These are phyloP conservation scores for Lutjanus erythropterus DNA, from an alignment of 2,113 vertebrate species.

Conservation along the genomic window DNA sequence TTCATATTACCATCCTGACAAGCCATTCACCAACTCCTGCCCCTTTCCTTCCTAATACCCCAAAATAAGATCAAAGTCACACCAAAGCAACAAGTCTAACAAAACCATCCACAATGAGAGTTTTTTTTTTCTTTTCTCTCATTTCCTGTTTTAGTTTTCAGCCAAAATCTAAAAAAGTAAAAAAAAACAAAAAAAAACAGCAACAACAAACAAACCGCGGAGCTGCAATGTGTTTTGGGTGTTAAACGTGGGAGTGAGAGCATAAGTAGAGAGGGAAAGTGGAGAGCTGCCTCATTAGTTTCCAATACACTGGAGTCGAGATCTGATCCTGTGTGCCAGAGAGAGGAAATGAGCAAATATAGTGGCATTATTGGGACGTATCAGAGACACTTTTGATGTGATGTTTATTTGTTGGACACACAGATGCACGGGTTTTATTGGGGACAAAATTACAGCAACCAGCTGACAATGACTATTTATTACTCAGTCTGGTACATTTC, in stretches of 20 bases:
- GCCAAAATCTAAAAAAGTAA: constrained; percentile 23
- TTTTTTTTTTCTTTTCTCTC: constrained; percentile 18
- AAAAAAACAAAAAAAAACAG: not conserved
- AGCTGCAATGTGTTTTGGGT: constrained; percentile 23
- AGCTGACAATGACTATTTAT: constrained; percentile 2
- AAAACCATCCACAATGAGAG: constrained; percentile 43
- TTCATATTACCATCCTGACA: constrained; percentile 39
- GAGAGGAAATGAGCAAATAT: constrained; percentile 67
- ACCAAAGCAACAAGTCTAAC: constrained; percentile 45
- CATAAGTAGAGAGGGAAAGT: constrained; percentile 32
- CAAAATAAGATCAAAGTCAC: constrained; percentile 69
- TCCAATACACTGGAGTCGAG: constrained; percentile 45
- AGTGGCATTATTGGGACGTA: constrained; percentile 7
- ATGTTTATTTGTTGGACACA: constrained; percentile 30
- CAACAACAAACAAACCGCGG: not conserved
- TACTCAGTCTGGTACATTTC: not conserved
- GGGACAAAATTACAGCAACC: constrained; percentile 5
- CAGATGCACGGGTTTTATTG: constrained; percentile 11
- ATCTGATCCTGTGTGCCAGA: constrained; percentile 41
- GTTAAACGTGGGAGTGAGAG: not conserved
- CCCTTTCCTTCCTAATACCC: constrained; percentile 66
- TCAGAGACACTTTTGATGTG: constrained; percentile 37
- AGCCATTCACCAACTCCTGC: constrained; percentile 31
- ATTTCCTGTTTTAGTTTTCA: constrained; percentile 72
- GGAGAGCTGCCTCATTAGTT: constrained; percentile 70